phyloP scores from a whole-genome alignment of 2,888 invertebrate genomes.

The Drosophila planitibia region DNA sequence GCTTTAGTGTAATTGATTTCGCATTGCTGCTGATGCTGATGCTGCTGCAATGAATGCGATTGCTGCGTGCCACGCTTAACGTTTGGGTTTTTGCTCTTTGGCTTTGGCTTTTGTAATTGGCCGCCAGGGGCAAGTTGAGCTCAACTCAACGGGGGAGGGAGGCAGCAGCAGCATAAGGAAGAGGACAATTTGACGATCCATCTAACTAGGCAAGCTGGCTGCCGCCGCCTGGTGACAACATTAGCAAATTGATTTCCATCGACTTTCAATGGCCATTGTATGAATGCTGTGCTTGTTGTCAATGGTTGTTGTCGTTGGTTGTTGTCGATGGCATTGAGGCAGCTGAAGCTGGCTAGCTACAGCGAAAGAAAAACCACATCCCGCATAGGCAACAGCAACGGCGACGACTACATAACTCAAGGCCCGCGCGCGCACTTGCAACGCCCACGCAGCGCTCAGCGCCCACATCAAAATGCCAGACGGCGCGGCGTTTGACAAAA shows the following conservation, averaged over 20 bases:
- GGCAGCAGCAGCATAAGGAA: not conserved
- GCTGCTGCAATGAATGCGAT: constrained; percentile 71
- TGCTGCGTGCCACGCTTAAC: constrained; percentile 72
- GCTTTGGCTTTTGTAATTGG: constrained; percentile 66
- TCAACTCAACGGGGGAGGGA: not conserved
- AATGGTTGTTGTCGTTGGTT: not conserved
- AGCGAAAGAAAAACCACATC: constrained; percentile 26
- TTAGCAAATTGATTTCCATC: constrained; percentile 67
- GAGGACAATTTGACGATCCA: constrained; percentile 2
- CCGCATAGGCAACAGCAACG: constrained; percentile 36
- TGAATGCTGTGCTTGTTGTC: constrained; percentile 9
- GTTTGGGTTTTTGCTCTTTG: constrained; percentile 66
- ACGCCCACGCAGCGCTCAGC: constrained; percentile 37
- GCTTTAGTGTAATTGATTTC: constrained; percentile 77
- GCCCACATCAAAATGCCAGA: constrained; percentile 65
- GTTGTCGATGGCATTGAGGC: constrained; percentile 49
- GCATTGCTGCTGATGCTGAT: constrained; percentile 50
- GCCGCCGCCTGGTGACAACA: constrained; percentile 59
- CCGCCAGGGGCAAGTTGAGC: constrained; percentile 8
- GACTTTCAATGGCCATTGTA: constrained; percentile 31
- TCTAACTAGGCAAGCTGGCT: constrained; percentile 17
- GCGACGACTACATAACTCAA: constrained; percentile 47
- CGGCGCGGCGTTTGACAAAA: constrained; percentile 63
- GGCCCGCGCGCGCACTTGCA: constrained; percentile 40
- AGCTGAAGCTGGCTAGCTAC: constrained; percentile 15